Evolutionary conservation across 2,888 invertebrate genomes (phyloP).

Genomic region (Caenorhabditis plicata): DNA sequence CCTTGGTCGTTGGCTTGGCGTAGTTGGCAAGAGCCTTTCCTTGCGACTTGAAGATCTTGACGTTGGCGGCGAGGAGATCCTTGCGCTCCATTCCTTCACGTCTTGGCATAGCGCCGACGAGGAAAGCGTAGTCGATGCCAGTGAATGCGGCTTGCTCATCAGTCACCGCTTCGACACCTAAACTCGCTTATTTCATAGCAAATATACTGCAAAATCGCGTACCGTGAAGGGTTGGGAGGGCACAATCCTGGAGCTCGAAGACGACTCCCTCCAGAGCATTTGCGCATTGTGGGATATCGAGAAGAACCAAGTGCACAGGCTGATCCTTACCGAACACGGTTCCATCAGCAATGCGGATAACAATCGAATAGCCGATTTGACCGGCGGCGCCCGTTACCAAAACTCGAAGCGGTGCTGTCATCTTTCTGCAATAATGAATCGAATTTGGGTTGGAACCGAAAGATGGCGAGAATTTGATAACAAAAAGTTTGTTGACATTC

Average conservation of each 20-base stretch:
- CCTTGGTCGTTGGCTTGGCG: conserved; percentile 89
- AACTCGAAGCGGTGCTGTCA: conserved; percentile 58
- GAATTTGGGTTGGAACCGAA: no score
- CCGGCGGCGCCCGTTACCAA: conserved; percentile 97
- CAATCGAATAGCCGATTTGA: conserved; percentile 94
- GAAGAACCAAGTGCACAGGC: conserved; percentile 81
- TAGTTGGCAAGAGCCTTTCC: conserved; percentile 87
- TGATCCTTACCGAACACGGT: conserved; percentile 56
- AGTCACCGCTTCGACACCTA: conserved; percentile 81
- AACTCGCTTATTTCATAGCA: conserved; percentile 29
- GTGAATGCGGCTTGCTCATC: conserved; percentile 90
- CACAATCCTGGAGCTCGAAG: conserved; percentile 94
- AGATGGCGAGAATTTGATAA: no score
- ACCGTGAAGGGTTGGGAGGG: conserved; percentile 82
- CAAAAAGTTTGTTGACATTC: no score
- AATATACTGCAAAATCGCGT: conserved; percentile 16
- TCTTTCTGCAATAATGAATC: conserved; percentile 9
- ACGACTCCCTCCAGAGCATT: conserved; percentile 94
- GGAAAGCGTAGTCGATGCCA: conserved; percentile 90
- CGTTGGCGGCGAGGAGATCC: conserved; percentile 92
- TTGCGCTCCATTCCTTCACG: conserved; percentile 98
- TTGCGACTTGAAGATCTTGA: conserved; percentile 95
- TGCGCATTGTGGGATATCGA: conserved; percentile 95
- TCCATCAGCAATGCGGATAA: conserved; percentile 85
- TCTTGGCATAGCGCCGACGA: conserved; percentile 97